These are phyloP conservation scores for Phaenicophaeus curvirostris DNA, from an alignment of 2,797 vertebrate species.

Conservation along the genomic window DNA sequence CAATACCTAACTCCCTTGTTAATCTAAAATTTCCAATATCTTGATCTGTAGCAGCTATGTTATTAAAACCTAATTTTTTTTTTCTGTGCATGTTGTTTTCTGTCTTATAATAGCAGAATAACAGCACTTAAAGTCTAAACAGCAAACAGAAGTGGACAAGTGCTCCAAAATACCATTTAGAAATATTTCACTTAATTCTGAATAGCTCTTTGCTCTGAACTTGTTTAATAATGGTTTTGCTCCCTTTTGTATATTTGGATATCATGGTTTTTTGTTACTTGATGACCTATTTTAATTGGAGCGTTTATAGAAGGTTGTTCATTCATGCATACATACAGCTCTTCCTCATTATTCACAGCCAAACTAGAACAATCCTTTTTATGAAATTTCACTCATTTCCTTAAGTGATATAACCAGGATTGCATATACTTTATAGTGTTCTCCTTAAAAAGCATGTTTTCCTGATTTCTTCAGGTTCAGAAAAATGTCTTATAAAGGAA, in stretches of 20 bases:
- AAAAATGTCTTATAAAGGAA: not conserved
- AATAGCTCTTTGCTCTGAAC: not conserved
- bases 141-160: not conserved
- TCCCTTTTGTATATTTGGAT: not conserved
- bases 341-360: not conserved
- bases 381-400: not conserved
- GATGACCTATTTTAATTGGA: not conserved
- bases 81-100: not conserved
- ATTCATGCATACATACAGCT: not conserved
- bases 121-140: not conserved
- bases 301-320: not conserved
- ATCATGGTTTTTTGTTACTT: not conserved
- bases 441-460: not conserved
- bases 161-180: not conserved
- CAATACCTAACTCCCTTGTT: not conserved
- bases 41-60: not conserved
- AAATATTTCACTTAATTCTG: not conserved
- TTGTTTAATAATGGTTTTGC: not conserved
- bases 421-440: accelerated
- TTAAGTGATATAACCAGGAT: not conserved
- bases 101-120: not conserved
- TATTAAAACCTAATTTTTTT: not conserved
- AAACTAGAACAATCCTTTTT: not conserved
- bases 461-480: not conserved
- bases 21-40: not conserved